Conservation (phyloP, 2,797 vertebrate genomes). For the Pseudotriccus pelzelni region DNA sequence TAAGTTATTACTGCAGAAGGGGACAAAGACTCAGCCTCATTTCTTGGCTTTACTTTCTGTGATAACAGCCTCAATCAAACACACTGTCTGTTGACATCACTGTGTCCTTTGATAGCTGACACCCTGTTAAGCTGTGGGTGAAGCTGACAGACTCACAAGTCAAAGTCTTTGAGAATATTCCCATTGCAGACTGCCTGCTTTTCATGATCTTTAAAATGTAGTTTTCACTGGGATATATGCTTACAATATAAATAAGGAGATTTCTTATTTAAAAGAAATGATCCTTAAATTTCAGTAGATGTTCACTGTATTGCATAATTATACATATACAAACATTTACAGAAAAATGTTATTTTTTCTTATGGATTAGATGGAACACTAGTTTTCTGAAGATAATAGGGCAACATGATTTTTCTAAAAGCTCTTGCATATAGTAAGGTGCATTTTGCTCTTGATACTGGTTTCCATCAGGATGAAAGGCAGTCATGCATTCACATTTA, state of each 20-base stretch:
- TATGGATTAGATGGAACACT: neutral
- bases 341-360: neutral
- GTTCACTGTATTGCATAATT: neutral
- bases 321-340: neutral
- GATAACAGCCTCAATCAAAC: neutral
- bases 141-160: neutral
- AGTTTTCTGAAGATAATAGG: neutral
- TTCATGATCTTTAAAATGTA: neutral
- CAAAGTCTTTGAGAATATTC: neutral
- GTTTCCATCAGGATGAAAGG: neutral
- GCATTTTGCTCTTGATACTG: neutral
- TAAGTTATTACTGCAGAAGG: neutral
- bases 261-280: neutral
- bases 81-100: neutral
- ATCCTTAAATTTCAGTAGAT: neutral
- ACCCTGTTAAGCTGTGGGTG: neutral
- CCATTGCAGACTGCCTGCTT: neutral
- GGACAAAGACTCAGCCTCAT: neutral
- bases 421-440: neutral
- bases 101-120: neutral
- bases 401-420: neutral
- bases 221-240: neutral
- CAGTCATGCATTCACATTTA: neutral
- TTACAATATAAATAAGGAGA: fast-evolving
- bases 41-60: neutral